A percentile compares a stretch with the other conserved stretches of the same genome.
These are phyloP conservation scores for Acheta domesticus DNA, from an alignment of 2,888 invertebrate species.

Conservation along the genomic window DNA sequence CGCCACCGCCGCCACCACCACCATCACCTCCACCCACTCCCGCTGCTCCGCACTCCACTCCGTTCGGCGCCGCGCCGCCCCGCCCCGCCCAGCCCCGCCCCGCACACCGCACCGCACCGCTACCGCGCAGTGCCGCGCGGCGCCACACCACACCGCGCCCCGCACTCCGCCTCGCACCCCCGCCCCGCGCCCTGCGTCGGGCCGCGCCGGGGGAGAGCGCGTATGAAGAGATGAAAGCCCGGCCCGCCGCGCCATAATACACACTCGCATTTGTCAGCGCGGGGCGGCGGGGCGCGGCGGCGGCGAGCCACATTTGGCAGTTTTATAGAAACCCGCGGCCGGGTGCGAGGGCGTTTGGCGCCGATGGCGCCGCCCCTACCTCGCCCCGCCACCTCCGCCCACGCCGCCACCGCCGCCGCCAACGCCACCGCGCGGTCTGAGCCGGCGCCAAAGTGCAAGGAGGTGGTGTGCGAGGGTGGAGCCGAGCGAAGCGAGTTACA, in stretches of 20 bases:
- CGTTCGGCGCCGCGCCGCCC: conserved; percentile 20
- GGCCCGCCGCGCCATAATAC: conserved; percentile 30
- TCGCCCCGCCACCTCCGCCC: not conserved
- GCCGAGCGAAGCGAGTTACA: not conserved
- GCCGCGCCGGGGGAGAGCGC: conserved; percentile 23
- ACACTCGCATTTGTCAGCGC: conserved; percentile 34
- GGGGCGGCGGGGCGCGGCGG: conserved; percentile 21
- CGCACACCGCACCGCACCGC: conserved; percentile 30
- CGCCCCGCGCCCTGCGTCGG: not conserved
- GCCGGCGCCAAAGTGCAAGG: conserved; percentile 19
- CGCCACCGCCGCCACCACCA: not conserved
- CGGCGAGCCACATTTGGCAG: conserved; percentile 18
- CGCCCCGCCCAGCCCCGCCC: not conserved
- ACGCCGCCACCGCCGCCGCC: not conserved
- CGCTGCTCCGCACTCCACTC: conserved; percentile 23
- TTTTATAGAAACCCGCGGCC: conserved; percentile 27
- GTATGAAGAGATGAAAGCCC: conserved; percentile 37
- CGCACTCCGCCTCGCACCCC: conserved; percentile 23
- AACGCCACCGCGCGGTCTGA: conserved; percentile 12
- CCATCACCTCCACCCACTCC: conserved; percentile 23
- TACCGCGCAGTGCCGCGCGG: conserved; percentile 38
- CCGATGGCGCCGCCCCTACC: conserved; percentile 4
- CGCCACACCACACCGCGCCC: conserved; percentile 29
- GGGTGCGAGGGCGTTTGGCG: conserved; percentile 29
- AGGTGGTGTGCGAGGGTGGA: conserved; percentile 23